Conservation (phyloP, 2,113 vertebrate species). For the Podarcis cretensis region DNA sequence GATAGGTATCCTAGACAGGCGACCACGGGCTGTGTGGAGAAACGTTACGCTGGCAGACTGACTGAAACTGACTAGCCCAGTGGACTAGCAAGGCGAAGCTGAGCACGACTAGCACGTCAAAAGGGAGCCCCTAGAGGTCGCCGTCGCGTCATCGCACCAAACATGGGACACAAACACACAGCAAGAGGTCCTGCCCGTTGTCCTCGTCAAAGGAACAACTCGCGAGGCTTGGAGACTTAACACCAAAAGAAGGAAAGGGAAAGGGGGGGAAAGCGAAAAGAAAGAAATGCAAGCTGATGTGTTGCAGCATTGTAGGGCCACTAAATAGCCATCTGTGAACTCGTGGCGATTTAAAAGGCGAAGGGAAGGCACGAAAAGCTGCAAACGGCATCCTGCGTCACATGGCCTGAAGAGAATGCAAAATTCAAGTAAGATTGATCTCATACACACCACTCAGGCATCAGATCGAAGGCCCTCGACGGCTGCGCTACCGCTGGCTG, state of each 20-base stretch:
- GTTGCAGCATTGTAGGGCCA: constrained; percentile 99
- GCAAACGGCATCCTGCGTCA: constrained; percentile 90
- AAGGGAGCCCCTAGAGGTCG: constrained; percentile 73
- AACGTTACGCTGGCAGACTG: constrained; percentile 82
- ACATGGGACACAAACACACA: constrained; percentile 79
- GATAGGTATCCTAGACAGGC: neutral
- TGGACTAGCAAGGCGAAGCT: constrained; percentile 83
- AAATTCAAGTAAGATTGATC: constrained; percentile 87
- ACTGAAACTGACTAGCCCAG: constrained; percentile 80
- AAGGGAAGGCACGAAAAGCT: constrained; percentile 95
- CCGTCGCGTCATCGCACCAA: constrained; percentile 70
- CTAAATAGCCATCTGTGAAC: constrained; percentile 96
- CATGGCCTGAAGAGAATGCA: constrained; percentile 88
- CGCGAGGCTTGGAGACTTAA: neutral
- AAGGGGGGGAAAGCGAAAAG: neutral
- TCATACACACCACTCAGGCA: constrained; percentile 63
- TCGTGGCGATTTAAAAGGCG: constrained; percentile 97
- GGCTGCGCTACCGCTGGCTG: constrained; percentile 70
- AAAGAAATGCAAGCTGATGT: constrained; percentile 89
- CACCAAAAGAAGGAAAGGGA: neutral
- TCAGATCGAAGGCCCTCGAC: constrained; percentile 67
- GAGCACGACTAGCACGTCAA: constrained; percentile 81
- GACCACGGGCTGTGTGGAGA: constrained; percentile 37
- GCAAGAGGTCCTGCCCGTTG: constrained; percentile 78
- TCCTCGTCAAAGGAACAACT: constrained; percentile 73